Conservation (phyloP, 2,888 invertebrate genomes). For the Lasioglossum oenotherae region DNA sequence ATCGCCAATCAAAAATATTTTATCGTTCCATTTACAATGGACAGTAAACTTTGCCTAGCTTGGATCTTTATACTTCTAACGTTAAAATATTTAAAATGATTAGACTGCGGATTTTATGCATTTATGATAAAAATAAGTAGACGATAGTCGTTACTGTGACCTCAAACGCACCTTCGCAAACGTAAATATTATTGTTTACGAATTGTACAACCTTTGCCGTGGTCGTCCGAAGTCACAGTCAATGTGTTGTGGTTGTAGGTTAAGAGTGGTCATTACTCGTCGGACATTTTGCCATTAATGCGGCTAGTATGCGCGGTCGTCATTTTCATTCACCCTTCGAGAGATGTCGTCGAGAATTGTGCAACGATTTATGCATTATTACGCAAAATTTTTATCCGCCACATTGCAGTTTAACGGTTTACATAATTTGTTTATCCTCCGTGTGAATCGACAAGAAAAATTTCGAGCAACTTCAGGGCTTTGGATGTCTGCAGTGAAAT, state of each 20-base stretch:
- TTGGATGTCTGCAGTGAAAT: neutral
- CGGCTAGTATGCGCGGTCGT: conserved; percentile 16
- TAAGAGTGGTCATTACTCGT: conserved; percentile 50
- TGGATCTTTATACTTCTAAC: neutral
- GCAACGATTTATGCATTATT: conserved; percentile 37
- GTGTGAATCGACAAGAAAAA: neutral
- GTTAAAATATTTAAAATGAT: neutral
- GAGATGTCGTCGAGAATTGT: neutral
- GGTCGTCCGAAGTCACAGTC: neutral
- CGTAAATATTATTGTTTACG: neutral
- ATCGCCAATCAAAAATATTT: neutral
- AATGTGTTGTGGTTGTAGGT: neutral
- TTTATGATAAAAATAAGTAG: neutral
- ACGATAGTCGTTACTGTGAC: neutral
- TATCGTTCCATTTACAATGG: neutral
- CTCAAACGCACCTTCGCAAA: neutral
- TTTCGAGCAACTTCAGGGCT: conserved; percentile 45
- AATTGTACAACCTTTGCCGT: neutral
- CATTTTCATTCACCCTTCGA: conserved; percentile 29
- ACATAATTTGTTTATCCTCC: conserved; percentile 28
- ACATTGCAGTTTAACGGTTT: neutral
- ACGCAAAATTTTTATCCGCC: conserved; percentile 33
- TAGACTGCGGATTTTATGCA: neutral
- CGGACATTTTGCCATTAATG: conserved; percentile 21
- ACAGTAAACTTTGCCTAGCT: neutral